Base-by-base conservation (phyloP, 2,888 invertebrate species). In the Drosophila emarginata region DNA sequence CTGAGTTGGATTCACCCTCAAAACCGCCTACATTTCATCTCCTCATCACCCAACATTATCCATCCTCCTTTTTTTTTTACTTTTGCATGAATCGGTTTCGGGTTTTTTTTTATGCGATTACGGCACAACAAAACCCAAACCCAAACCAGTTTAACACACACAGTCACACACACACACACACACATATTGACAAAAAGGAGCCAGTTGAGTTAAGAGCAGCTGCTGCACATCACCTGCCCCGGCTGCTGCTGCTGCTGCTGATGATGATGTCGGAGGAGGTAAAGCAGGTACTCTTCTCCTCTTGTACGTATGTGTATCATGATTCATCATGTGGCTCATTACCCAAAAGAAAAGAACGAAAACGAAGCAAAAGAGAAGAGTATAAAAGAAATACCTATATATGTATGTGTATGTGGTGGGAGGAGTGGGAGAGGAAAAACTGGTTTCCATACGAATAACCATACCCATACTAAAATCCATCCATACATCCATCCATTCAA, bases 321-420 rank as follows among this genome's bases (percentile, higher is more conserved):
- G 85, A 80, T 81, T 81, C 80, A 80, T 81, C 81, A 80, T 57
- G 74, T 64, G 61, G 64, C 63, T 61, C 75, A 63, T 73, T 73
- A 72, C 78, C 76, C 71, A 67, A 73, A 69, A 74, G 58, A 54
- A 57, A 70, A 53, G 68, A 58, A 59, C 21, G 3, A 39, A 53
- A 62, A 53, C 9, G 2, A 32, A 50, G 11, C 23, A 57, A 45
- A 40, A 40, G 9, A 12, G 5, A 54, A 26, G 21, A 40, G 12
- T 18, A 32, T n/a, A 39, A 39, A 14, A 52, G 18, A 11, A 45
- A 45, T 45, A 6, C 32, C 32, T 32, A 32, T 32, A 9, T 32
- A 32, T 32, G 9, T 32, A 32, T 32, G 32, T 32, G 45, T 45
- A 14, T 45, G 1, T 15, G 40, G 15, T 9, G 40, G 40, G 18